Evolutionary conservation across 2,888 invertebrate genomes (phyloP).

Genomic region (Ephialtes manifestator): DNA sequence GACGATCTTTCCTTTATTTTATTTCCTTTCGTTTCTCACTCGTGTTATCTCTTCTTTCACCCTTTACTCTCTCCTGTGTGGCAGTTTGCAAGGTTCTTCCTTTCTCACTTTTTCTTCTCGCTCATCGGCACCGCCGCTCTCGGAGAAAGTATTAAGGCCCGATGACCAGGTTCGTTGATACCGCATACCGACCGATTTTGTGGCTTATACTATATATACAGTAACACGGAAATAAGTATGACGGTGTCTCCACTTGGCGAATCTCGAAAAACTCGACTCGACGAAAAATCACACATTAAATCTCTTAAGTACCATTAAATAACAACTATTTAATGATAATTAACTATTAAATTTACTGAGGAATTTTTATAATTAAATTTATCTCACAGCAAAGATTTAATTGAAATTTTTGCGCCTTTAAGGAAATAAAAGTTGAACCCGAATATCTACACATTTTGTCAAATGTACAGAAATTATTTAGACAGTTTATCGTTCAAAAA

Average conservation of each 20-base stretch:
- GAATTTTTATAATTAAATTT: too few relatives aligned
- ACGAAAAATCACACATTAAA: neutral
- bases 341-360: too few relatives aligned
- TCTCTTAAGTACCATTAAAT: too few relatives aligned
- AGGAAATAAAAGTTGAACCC: too few relatives aligned
- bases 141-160: slow-evolving; percentile 76
- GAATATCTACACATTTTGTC: too few relatives aligned
- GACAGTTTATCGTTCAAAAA: too few relatives aligned
- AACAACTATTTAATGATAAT: too few relatives aligned
- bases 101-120: slow-evolving; percentile 66
- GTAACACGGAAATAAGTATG: neutral
- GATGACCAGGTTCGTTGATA: slow-evolving; percentile 70
- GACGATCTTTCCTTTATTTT: slow-evolving; percentile 8
- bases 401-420: too few relatives aligned
- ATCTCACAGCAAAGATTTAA: too few relatives aligned
- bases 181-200: slow-evolving; percentile 71
- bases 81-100: slow-evolving; percentile 67
- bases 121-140: slow-evolving; percentile 41
- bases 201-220: slow-evolving; percentile 35
- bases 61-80: slow-evolving; percentile 52
- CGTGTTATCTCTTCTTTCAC: neutral
- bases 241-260: neutral
- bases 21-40: neutral
- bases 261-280: neutral
- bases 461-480: too few relatives aligned